Evolutionary conservation across 1,140 invertebrate genomes (phyloP).

Genomic region (Formica selysi): DNA sequence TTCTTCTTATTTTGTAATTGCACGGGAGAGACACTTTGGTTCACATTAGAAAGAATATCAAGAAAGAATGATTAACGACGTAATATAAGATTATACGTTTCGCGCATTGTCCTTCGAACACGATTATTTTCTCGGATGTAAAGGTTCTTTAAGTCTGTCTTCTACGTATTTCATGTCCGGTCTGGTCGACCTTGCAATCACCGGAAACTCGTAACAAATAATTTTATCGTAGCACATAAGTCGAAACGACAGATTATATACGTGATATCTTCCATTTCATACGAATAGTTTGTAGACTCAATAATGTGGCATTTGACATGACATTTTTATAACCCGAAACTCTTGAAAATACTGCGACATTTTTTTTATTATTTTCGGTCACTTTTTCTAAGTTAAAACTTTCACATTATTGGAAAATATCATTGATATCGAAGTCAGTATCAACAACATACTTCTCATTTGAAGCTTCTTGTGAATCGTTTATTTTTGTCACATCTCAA

Average conservation of each 20-base stretch:
- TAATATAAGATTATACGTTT: constrained; percentile 28
- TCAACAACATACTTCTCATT: background rate
- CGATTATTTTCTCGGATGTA: constrained; percentile 8
- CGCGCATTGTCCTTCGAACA: constrained; percentile 26
- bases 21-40: background rate
- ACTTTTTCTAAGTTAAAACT: background rate
- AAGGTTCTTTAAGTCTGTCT: background rate
- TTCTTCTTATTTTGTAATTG: background rate
- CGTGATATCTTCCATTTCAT: background rate
- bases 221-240: background rate
- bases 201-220: constrained; percentile 1
- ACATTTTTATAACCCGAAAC: background rate
- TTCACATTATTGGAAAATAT: background rate
- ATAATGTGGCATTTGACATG: background rate
- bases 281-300: background rate
- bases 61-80: background rate
- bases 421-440: background rate
- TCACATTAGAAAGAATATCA: background rate
- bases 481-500: background rate
- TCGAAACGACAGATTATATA: background rate
- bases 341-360: background rate
- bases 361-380: background rate
- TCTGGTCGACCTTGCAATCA: background rate
- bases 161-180: constrained; percentile 15
- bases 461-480: background rate